phyloP scores from a whole-genome alignment of 2,797 vertebrate species.

The Sebastes nivosus region DNA sequence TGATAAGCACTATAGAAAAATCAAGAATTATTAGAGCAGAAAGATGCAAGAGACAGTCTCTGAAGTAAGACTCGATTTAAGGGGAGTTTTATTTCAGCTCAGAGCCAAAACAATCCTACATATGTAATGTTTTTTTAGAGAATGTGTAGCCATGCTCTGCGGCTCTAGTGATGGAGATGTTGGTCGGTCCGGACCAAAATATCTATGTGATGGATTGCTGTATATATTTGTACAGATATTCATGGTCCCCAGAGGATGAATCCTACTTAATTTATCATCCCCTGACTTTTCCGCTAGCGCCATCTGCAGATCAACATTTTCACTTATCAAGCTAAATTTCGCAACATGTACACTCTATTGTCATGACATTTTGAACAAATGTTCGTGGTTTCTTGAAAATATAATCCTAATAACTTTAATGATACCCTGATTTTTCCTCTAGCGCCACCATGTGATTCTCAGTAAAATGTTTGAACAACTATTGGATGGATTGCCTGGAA shows the following conservation, averaged over 20 bases:
- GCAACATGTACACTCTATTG: background rate
- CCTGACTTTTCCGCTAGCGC: background rate
- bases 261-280: background rate
- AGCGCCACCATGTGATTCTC: background rate
- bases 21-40: background rate
- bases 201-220: background rate
- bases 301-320: background rate
- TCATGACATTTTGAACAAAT: background rate
- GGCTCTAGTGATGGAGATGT: background rate
- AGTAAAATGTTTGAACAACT: too few relatives aligned
- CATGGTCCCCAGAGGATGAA: background rate
- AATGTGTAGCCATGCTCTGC: background rate
- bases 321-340: background rate
- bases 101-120: background rate
- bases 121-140: background rate
- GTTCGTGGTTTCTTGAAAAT: background rate
- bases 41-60: background rate
- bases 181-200: background rate
- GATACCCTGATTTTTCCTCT: background rate
- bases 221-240: background rate
- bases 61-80: background rate
- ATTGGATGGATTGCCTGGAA: background rate
- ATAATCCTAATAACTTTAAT: background rate
- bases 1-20: background rate
- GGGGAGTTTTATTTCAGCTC: background rate